phyloP scores from a whole-genome alignment of 2,888 invertebrate genomes.

The Lottia gigantea region DNA sequence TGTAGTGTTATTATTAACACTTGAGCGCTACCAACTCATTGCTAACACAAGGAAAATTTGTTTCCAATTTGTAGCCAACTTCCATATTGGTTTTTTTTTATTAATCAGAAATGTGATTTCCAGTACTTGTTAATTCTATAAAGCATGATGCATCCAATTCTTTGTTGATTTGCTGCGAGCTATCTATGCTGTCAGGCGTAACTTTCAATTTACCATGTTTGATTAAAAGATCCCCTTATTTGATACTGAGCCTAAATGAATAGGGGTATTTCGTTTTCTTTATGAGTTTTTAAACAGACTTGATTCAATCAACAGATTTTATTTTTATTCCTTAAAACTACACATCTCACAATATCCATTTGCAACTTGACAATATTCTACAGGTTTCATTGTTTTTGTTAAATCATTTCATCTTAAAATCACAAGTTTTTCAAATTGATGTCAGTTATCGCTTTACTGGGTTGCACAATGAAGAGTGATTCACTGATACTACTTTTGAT shows the following conservation, averaged over 20 bases:
- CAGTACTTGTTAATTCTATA: background rate
- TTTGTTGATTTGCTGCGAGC: background rate
- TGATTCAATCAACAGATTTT: background rate
- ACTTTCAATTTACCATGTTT: background rate
- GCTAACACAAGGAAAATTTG: background rate
- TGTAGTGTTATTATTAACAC: constrained; percentile 9
- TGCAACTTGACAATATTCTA: too few species aligned
- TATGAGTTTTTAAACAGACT: background rate
- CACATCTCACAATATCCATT: too few species aligned
- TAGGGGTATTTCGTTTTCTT: background rate
- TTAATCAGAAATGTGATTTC: background rate
- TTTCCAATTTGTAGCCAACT: constrained; percentile 4
- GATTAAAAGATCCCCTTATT: background rate
- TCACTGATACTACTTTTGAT: too few species aligned
- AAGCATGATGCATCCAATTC: constrained; percentile 4
- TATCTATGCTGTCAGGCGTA: background rate
- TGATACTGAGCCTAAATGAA: too few species aligned
- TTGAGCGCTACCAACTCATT: background rate
- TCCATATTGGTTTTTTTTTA: background rate
- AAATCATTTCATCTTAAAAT: too few species aligned
- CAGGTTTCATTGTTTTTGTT: too few species aligned
- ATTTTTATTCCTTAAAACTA: too few species aligned
- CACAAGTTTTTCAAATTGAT: too few species aligned
- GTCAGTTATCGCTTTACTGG: too few species aligned
- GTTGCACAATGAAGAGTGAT: too few species aligned